Base-by-base conservation (phyloP, 2,113 vertebrate genomes). In the Vombatus ursinus region DNA sequence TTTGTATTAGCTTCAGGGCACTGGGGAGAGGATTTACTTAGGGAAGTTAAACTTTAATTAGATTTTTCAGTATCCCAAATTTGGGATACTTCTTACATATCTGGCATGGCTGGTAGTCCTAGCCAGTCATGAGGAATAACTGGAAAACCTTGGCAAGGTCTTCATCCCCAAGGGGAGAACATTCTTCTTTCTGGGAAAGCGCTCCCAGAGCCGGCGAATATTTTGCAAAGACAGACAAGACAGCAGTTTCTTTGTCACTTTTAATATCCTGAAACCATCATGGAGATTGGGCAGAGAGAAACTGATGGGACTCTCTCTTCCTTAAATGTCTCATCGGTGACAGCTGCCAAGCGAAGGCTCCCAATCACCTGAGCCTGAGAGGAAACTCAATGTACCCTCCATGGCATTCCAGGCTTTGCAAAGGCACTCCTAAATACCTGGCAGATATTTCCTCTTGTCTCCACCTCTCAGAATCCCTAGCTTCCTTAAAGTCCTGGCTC, bases 181-280 rank as follows among this genome's bases (percentile, higher is more conserved):
- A 47, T 2, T 84, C 61, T 90, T 92, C 61, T 77, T 77, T 49
- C 9, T 28, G 90, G 0, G 37, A 90, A 52, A 84, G 16, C 52
- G 52, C 54, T 92, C 6, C 90, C 24, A 7, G 51, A 96, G 90
- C 52, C 77, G 96, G 50, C 31, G 11, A 23, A 37, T 57, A 50
- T 84, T 96, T 93, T 95, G 49, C 91, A 91, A 94, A 94, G 28
- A 89, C n/a, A 94, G 89, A 95, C 24, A 93, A 94, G 90, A 94
- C 24, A 94, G 94, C 51, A 95, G 31, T 52, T 95, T 94, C 96
- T 93, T 53, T 93, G 68, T 93, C 90, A 77, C 90, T 94, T 61
- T 91, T 25, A 90, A 96, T 94, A 93, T 47, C 47, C 31, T 94
- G 89, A 89, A 93, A 91, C 31, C 50, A 89, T 93, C 50, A 68